Evolutionary conservation across 2,888 invertebrate species (phyloP).

Genomic region (Lycaena phlaeas): DNA sequence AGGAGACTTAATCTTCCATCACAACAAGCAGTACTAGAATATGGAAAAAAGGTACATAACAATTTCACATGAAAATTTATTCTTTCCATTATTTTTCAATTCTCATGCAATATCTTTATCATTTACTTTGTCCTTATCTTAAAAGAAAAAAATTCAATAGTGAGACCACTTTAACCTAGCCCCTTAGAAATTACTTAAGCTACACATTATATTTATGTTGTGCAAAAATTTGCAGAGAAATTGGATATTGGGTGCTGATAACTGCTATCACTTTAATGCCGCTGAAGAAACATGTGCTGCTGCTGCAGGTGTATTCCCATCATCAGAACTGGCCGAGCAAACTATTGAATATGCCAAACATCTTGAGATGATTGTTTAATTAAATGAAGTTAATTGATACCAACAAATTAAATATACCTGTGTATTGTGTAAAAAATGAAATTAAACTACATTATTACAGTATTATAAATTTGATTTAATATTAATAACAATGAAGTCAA

Average conservation of each 20-base stretch:
- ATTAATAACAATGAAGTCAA: too few relatives aligned
- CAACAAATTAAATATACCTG: too few relatives aligned
- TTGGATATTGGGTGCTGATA: slow-evolving; percentile 85
- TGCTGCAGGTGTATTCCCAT: slow-evolving; percentile 79
- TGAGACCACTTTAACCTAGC: too few relatives aligned
- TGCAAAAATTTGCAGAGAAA: slow-evolving; percentile 80
- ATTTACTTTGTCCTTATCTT: too few relatives aligned
- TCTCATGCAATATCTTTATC: not conserved
- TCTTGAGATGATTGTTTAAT: slow-evolving; percentile 98
- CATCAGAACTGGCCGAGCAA: slow-evolving; percentile 91
- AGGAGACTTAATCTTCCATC: slow-evolving; percentile 89
- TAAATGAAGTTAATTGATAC: slow-evolving; percentile 9
- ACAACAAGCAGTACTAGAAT: slow-evolving; percentile 83
- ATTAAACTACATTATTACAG: too few relatives aligned
- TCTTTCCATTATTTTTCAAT: too few relatives aligned
- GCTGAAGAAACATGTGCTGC: slow-evolving; percentile 81
- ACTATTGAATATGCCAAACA: slow-evolving; percentile 97
- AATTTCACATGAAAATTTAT: too few relatives aligned
- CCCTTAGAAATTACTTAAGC: too few relatives aligned
- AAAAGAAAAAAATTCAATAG: too few relatives aligned
- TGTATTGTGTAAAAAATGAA: too few relatives aligned
- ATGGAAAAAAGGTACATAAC: slow-evolving; percentile 56
- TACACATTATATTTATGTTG: too few relatives aligned
- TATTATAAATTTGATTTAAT: too few relatives aligned
- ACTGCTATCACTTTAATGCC: slow-evolving; percentile 84